A percentile compares a stretch with the other conserved stretches of the same genome.
These are phyloP conservation scores for Pissodes strobi DNA, from an alignment of 1,140 invertebrate genomes.

Conservation along the genomic window DNA sequence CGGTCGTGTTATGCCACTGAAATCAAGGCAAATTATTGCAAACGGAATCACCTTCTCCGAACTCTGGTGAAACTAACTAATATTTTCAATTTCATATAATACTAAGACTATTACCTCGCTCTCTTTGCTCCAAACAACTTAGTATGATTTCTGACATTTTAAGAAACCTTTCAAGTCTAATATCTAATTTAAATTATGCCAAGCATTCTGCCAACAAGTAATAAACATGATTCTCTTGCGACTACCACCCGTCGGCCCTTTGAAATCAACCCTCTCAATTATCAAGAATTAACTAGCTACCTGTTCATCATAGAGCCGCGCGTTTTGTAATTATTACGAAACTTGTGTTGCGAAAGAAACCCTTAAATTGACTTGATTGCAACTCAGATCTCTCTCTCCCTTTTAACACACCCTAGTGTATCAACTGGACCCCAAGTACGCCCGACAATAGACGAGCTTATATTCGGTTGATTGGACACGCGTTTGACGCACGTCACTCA, in stretches of 20 bases:
- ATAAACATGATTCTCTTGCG: background rate
- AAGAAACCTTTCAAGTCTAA: slow-evolving; percentile 17
- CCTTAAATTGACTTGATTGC: slow-evolving; percentile 23
- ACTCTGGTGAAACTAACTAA: too few species aligned
- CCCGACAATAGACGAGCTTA: slow-evolving; percentile 13
- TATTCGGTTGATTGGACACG: slow-evolving; percentile 38
- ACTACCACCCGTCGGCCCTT: slow-evolving; percentile 8
- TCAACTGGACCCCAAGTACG: background rate
- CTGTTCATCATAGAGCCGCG: slow-evolving; percentile 9
- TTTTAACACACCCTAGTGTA: too few species aligned
- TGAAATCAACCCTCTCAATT: slow-evolving; percentile 15
- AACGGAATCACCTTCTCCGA: too few species aligned
- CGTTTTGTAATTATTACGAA: slow-evolving; percentile 27
- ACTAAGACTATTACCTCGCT: too few species aligned
- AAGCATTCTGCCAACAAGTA: background rate
- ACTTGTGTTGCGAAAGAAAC: slow-evolving; percentile 6
- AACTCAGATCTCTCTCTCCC: background rate
- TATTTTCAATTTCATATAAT: too few species aligned
- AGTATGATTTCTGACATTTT: too few species aligned
- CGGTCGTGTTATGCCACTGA: too few species aligned
- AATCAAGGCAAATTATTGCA: too few species aligned
- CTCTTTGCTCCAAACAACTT: too few species aligned
- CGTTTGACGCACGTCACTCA: slow-evolving; percentile 40
- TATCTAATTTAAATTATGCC: slow-evolving; percentile 15
- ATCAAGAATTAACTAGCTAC: slow-evolving; percentile 23